These are phyloP conservation scores for Iguana delicatissima DNA, from an alignment of 2,797 vertebrate genomes.

Conservation along the genomic window DNA sequence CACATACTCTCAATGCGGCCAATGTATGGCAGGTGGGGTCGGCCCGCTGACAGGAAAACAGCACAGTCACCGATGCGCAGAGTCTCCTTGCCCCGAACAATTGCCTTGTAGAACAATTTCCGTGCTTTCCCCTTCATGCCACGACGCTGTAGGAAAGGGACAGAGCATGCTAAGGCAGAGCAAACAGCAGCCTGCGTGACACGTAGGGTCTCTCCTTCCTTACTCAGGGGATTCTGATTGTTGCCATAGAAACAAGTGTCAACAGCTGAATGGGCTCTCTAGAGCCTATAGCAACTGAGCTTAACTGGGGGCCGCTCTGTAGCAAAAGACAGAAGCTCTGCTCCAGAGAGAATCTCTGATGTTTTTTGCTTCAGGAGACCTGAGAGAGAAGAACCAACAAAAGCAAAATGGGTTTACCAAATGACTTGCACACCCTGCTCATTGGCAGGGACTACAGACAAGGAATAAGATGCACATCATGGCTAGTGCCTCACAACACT, in stretches of 20 bases:
- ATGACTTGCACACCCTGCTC: neutral
- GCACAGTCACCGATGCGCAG: slow-evolving; percentile 95
- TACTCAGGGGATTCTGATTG: neutral
- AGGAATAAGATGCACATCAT: neutral
- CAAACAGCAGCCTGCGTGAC: neutral
- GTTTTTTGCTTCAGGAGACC: slow-evolving; percentile 2
- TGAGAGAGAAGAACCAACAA: slow-evolving; percentile 16
- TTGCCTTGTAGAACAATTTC: slow-evolving; percentile 98
- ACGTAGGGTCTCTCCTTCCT: neutral
- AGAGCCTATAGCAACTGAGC: slow-evolving; percentile 21
- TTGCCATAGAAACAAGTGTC: slow-evolving; percentile 28
- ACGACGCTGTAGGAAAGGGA: slow-evolving; percentile 83
- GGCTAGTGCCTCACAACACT: neutral
- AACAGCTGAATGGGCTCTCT: neutral
- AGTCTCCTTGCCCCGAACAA: slow-evolving; percentile 93
- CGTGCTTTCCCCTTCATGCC: slow-evolving; percentile 96
- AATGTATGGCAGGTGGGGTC: slow-evolving; percentile 94
- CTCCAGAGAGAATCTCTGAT: neutral
- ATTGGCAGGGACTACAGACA: neutral
- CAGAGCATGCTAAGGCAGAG: slow-evolving; percentile 1
- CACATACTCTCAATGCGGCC: slow-evolving; percentile 98
- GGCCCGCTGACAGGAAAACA: slow-evolving; percentile 94
- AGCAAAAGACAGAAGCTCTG: neutral
- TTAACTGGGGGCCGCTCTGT: neutral
- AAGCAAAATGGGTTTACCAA: slow-evolving; percentile 1